Conservation (phyloP, 2,888 invertebrate genomes). For the Pyrrhia umbra region DNA sequence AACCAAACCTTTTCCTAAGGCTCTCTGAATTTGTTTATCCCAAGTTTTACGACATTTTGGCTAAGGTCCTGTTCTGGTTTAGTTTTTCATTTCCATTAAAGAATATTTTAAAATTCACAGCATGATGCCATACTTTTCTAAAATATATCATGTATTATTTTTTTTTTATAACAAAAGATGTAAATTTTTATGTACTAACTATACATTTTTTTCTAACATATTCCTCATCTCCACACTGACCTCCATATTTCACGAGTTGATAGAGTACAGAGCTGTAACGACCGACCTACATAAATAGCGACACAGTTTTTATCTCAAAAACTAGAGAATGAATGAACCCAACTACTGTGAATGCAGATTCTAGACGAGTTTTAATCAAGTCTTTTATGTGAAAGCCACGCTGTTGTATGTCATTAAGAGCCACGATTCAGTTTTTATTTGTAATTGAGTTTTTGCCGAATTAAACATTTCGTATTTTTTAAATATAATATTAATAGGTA, state of each 20-base stretch:
- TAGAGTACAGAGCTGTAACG: slow-evolving; percentile 4
- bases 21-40: no score
- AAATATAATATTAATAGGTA: no score
- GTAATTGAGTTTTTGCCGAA: slow-evolving; percentile 19
- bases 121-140: no score
- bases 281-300: slow-evolving; percentile 23
- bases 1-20: no score
- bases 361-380: slow-evolving; percentile 46
- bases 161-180: not conserved
- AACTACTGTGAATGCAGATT: slow-evolving; percentile 33
- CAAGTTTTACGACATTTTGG: no score
- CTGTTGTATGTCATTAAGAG: slow-evolving; percentile 22
- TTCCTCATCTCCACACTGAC: slow-evolving; percentile 14
- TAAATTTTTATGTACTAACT: no score
- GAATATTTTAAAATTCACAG: no score
- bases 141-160: no score
- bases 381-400: slow-evolving; percentile 32
- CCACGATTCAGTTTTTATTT: slow-evolving; percentile 2
- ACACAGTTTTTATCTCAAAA: slow-evolving; percentile 33
- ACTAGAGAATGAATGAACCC: slow-evolving; percentile 35
- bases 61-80: no score
- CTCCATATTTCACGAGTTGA: slow-evolving; percentile 29
- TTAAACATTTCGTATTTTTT: not conserved
- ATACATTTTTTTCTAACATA: no score
- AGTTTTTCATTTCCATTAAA: no score